Evolutionary conservation across 2,888 invertebrate species (phyloP), one percentile per base, ranked within the genome.

Genomic region (Eupithecia subfuscata): DNA sequence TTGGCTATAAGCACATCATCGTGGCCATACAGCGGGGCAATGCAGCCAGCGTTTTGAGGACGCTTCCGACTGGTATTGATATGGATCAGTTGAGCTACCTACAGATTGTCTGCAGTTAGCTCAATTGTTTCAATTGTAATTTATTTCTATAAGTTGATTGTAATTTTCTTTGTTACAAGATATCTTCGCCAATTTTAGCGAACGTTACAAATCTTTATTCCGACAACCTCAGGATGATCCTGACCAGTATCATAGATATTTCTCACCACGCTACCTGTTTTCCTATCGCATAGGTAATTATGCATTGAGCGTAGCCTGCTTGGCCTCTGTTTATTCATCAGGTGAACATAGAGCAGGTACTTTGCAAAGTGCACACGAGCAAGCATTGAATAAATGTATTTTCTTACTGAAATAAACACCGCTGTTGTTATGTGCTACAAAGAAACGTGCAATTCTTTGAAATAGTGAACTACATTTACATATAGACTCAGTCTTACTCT

Each of bases 321-420:
- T 87, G 84, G 89, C 89, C 89, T 70, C 63, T 71, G 69, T 69
- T 75, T 71, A 91, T 91, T 92, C 90, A 91, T 91, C 91, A 91
- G 84, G 84, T 84, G 84, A 25, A 40, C 56, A 30, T 43, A 84
- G 86, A 86, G 85, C 88, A 86, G 87, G 84, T 83, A 84, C 84
- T 83, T 86, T 86, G 40, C 43, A 76, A 34, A 68, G 70, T 64
- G 70, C 83, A 83, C 87, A 87, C 88, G 86, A 89, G 87, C 88
- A 90, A 90, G 91, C 89, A 74, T 65, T 74, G 43, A 70, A 70
- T 89, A 89, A 86, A 73, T 67, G 43, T 34, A 63, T 37, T 67
- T 67, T 25, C 25, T 37, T 56, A 56, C 67, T 14, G 43, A 63
- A 69, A 45, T 69, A 73, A 73, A 73, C 73, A 73, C 43, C n/a